These are phyloP conservation scores for Epizoanthus ramosus DNA, from an alignment of 92 coral and sea anemone genomes.

Conservation along the genomic window DNA sequence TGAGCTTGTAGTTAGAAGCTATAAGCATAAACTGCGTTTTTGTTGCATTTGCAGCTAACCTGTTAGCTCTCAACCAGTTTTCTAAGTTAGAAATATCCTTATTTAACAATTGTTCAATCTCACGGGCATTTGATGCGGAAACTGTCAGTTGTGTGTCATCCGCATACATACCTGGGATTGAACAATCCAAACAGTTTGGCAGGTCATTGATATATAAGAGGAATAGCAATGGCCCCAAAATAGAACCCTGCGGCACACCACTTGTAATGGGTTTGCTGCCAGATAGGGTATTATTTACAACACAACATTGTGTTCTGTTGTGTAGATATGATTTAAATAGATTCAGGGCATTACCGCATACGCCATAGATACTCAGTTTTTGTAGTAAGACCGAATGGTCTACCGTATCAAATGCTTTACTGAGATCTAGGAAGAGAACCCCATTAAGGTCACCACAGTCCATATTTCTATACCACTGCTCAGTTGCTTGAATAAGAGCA, in stretches of 20 bases:
- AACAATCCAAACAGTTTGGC: no score
- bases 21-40: constrained; percentile 1
- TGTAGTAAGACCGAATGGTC: constrained; percentile 45
- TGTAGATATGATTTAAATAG: no score
- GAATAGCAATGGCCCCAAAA: no score
- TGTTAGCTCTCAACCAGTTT: constrained; percentile 20
- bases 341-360: constrained; percentile 38
- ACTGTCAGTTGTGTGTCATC: no score
- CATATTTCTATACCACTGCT: constrained; percentile 45
- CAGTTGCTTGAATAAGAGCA: constrained; percentile 37
- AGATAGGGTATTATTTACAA: constrained; percentile 43
- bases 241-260: no score
- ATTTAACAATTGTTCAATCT: no score
- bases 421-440: constrained; percentile 52
- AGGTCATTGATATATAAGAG: no score
- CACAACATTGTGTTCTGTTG: no score
- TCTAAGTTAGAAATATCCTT: constrained; percentile 9
- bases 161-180: no score
- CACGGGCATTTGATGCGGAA: no score
- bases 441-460: constrained; percentile 60
- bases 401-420: constrained; percentile 66
- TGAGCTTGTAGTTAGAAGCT: constrained; percentile 6
- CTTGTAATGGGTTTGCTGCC: constrained; percentile 23
- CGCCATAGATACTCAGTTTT: constrained; percentile 50
- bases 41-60: constrained; percentile 23